Evolutionary conservation across 2,113 vertebrate species (phyloP).

Genomic region (Pogonocichla stellata): DNA sequence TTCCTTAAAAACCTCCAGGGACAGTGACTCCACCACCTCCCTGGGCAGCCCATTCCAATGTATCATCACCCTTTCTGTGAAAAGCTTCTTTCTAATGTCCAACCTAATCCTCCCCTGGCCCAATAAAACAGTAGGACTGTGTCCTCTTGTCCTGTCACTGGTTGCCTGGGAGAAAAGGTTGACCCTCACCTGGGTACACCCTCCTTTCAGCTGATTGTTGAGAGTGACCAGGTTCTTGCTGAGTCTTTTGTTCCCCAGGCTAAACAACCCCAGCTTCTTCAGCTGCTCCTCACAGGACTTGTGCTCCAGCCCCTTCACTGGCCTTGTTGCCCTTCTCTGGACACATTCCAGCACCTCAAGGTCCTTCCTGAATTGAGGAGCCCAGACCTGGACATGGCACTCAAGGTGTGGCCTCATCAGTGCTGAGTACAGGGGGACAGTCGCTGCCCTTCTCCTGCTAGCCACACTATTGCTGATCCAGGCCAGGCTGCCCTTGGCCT

Average conservation of each 20-base stretch:
- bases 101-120: neutral
- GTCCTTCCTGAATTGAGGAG: neutral
- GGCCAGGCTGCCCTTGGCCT: neutral
- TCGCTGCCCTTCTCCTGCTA: neutral
- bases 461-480: neutral
- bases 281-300: neutral
- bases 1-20: neutral
- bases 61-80: neutral
- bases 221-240: neutral
- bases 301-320: neutral
- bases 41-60: neutral
- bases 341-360: neutral
- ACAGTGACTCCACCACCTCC: neutral
- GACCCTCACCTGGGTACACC: fast-evolving
- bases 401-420: neutral
- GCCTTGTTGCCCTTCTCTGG: neutral
- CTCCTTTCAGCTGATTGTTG: neutral
- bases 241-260: neutral
- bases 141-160: neutral
- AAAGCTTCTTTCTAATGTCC: neutral
- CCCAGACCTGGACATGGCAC: neutral
- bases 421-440: neutral
- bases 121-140: neutral
- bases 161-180: neutral
- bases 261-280: neutral